Percentiles rank a stretch among this genome's conserved stretches.
phyloP scores from a whole-genome alignment of 2,113 vertebrate genomes.

The Ceuthmochares aereus region DNA sequence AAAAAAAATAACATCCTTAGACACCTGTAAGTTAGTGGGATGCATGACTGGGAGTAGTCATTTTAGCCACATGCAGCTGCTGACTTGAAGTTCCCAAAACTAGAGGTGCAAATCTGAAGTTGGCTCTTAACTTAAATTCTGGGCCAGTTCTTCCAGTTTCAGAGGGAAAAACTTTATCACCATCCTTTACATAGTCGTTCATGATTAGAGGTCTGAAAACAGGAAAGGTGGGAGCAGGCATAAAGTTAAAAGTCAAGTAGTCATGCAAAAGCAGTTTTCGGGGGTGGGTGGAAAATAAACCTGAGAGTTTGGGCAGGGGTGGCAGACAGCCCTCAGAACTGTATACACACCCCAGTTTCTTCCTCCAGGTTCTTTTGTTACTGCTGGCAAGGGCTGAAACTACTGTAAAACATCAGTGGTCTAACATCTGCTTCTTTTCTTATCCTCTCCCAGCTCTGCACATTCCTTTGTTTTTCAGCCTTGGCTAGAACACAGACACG shows the following conservation, averaged over 20 bases:
- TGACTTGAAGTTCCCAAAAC: neutral
- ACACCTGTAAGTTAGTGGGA: neutral
- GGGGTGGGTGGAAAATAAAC: too few species aligned
- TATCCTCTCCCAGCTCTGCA: neutral
- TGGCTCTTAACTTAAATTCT: neutral
- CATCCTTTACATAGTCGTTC: neutral
- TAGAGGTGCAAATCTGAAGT: neutral
- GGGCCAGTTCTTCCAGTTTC: neutral
- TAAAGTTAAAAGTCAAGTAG: neutral
- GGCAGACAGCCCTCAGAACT: neutral
- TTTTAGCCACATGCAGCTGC: neutral
- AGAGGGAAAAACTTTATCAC: neutral
- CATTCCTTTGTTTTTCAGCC: neutral
- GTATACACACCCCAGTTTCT: neutral
- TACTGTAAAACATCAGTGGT: neutral
- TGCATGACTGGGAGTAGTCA: neutral
- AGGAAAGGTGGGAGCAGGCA: neutral
- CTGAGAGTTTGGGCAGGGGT: neutral
- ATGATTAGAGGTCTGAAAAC: neutral
- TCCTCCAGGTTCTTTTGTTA: neutral
- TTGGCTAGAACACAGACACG: neutral
- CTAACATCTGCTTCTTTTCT: neutral
- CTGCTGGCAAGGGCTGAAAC: neutral
- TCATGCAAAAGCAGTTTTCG: neutral
- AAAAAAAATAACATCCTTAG: neutral